Conservation (phyloP, 2,113 vertebrate genomes). For the Gambusia holbrooki region DNA sequence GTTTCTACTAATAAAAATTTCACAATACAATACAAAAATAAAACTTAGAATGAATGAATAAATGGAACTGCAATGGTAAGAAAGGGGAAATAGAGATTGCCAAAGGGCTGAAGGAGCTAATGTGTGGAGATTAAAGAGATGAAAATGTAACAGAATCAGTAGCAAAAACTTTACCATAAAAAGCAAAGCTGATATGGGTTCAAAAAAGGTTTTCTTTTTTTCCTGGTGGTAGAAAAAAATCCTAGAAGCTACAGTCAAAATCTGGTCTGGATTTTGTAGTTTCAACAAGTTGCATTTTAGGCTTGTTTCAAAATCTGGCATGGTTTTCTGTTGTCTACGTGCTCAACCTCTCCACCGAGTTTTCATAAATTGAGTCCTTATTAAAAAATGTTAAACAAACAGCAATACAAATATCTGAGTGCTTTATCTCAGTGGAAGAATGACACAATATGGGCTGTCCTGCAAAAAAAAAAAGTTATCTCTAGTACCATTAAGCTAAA, state of each 20-base stretch:
- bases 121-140: background rate
- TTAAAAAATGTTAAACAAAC: background rate
- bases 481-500: constrained; percentile 4
- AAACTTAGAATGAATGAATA: too few relatives aligned
- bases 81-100: too few relatives aligned
- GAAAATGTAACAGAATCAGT: background rate
- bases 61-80: background rate
- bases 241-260: background rate
- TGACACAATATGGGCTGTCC: background rate
- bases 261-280: too few relatives aligned
- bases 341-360: background rate
- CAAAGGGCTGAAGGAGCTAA: too few relatives aligned
- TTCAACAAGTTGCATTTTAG: background rate
- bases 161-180: background rate
- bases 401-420: background rate
- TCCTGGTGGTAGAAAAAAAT: too few relatives aligned
- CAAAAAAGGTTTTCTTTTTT: background rate
- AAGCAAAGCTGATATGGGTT: background rate
- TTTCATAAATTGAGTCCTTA: constrained; percentile 4
- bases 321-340: background rate
- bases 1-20: background rate
- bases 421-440: background rate
- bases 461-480: background rate
- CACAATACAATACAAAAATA: background rate
- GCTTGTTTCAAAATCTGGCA: background rate